Evolutionary conservation across 1,140 invertebrate species (phyloP).

Genomic region (Meloidogyne floridensis): DNA sequence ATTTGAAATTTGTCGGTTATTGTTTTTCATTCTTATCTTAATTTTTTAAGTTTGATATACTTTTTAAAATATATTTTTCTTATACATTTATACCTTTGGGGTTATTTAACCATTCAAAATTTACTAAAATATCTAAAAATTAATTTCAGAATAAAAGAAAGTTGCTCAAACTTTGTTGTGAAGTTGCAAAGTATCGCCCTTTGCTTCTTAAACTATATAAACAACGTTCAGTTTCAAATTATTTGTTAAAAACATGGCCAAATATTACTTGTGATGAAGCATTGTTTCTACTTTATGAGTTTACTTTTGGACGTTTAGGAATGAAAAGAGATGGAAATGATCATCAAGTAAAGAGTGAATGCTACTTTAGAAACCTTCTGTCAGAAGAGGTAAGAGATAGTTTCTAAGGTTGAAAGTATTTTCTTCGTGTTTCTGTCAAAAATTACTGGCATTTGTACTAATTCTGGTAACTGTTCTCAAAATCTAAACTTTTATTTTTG

Average conservation of each 20-base stretch:
- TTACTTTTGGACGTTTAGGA: conserved; percentile 50
- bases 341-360: not conserved
- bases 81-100: not conserved
- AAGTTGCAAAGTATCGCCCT: conserved; percentile 56
- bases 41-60: not conserved
- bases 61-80: too few relatives aligned
- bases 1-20: conserved; percentile 7
- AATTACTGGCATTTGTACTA: too few relatives aligned
- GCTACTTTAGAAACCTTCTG: conserved; percentile 2
- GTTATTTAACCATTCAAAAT: too few relatives aligned
- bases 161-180: conserved; percentile 57
- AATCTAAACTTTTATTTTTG: not conserved
- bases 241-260: conserved; percentile 23
- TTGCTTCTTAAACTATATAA: conserved; percentile 53
- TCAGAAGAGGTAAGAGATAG: conserved; percentile 26
- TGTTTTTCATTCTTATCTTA: not conserved
- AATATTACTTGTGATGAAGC: conserved; percentile 28
- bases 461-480: not conserved
- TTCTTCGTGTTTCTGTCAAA: too few relatives aligned
- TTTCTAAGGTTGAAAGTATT: not conserved
- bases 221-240: conserved; percentile 6
- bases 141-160: conserved; percentile 59
- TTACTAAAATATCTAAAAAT: not conserved
- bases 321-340: conserved; percentile 1
- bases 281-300: conserved; percentile 58